Evolutionary conservation across 2,797 vertebrate species (phyloP), one percentile per base, ranked within the genome.

Genomic region (Alauda arvensis): DNA sequence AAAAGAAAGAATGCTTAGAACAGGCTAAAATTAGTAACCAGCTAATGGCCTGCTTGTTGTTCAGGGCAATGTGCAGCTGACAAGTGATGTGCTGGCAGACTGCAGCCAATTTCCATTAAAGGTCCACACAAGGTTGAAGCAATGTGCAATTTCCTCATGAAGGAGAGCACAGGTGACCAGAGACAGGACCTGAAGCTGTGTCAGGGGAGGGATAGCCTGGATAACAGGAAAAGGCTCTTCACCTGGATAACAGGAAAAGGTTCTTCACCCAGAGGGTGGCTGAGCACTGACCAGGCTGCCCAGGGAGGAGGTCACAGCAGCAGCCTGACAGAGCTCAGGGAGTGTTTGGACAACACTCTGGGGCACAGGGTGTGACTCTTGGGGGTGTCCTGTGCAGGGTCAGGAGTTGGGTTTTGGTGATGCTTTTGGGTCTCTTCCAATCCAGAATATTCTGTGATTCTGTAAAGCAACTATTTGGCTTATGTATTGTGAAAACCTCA

Each of bases 1-100:
- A 7, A 46, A 43, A 14, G 11, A 21, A 62, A n/a, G 62, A 69
- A 75, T 70, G 15, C 52, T 43, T 43, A 70, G 51, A 81, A 42
- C 5, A 72, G 76, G 24, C 53, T 86, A 87, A 89, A 91, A 85
- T 86, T 87, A 89, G 60, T 33, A 87, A 63, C 9, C 43, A 59
- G 63, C 62, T 91, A 61, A 78, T 66, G 77, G 42, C 23, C 34
- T 71, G 43, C 25, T 61, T 2, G 0, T 68, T 82, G 63, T 85
- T 79, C 24, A 83, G 71, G 59, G 71, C 52, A 23, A 2, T 18
- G 49, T 72, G 60, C 61, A 65, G 37, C 72, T 93, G 85, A 62
- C 57, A 63, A 69, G 76, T 16, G n/a, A 46, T 68, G 45, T 15
- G 56, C 43, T 88, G 79, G 76, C 42, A 74, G 61, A 52, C 45